phyloP scores from a whole-genome alignment of 2,888 invertebrate species.

The Machimus rusticus region DNA sequence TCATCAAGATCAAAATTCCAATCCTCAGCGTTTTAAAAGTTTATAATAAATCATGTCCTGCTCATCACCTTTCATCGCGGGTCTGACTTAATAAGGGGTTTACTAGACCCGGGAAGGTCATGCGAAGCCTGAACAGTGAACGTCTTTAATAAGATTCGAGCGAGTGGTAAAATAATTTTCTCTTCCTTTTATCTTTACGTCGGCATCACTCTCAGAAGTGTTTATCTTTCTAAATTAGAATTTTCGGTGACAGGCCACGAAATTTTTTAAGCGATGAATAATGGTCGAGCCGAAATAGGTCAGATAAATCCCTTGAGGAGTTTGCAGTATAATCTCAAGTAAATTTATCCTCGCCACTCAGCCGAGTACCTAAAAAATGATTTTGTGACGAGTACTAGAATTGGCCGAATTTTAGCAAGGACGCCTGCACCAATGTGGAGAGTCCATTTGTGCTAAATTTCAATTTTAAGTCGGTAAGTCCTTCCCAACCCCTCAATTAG shows the following conservation, averaged over 20 bases:
- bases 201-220: background rate
- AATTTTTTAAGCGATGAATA: background rate
- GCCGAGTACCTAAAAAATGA: background rate
- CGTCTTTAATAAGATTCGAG: conserved; percentile 12
- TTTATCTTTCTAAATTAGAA: conserved; percentile 28
- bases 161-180: background rate
- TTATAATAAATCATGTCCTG: background rate
- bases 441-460: conserved; percentile 5
- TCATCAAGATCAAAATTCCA: background rate
- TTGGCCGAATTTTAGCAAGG: background rate
- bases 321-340: background rate
- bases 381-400: background rate
- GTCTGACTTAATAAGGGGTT: background rate
- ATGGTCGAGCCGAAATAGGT: conserved; percentile 2
- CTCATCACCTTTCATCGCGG: background rate
- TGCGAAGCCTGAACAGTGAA: background rate
- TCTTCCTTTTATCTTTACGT: background rate
- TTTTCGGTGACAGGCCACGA: conserved; percentile 8
- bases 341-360: background rate
- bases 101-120: background rate
- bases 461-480: background rate
- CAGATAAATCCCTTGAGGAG: background rate
- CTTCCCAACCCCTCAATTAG: background rate
- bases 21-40: background rate
- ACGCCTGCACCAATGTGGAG: background rate